phyloP scores from a whole-genome alignment of 2,888 invertebrate species.

The Tubulanus polymorphus region DNA sequence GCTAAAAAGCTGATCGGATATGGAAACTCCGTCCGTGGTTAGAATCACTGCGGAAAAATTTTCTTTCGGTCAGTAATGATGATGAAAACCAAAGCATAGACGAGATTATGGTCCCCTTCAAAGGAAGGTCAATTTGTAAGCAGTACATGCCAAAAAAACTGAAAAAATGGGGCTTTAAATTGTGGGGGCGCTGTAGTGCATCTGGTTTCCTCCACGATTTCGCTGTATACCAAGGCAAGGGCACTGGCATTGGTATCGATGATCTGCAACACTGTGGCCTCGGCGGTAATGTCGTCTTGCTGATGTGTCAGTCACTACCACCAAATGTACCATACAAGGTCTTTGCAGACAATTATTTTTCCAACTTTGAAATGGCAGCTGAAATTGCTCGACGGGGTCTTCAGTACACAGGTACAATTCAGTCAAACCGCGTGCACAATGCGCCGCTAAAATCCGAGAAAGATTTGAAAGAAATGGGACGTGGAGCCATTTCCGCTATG shows the following conservation, averaged over 20 bases:
- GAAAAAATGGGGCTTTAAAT: neutral
- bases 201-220: constrained; percentile 5
- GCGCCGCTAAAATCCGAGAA: neutral
- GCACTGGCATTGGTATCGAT: constrained; percentile 2
- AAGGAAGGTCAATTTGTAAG: neutral
- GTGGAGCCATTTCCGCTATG: neutral
- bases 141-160: constrained; percentile 1
- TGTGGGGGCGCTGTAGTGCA: neutral
- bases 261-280: neutral
- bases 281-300: constrained; percentile 2
- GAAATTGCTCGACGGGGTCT: neutral
- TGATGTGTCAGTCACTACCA: constrained; percentile 1
- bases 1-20: neutral
- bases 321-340: neutral
- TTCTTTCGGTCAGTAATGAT: neutral
- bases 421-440: neutral
- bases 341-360: neutral
- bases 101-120: constrained; percentile 4
- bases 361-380: neutral
- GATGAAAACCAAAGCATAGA: constrained; percentile 1
- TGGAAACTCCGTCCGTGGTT: constrained; percentile 3
- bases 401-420: neutral
- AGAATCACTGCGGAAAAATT: neutral
- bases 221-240: constrained; percentile 3
- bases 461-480: neutral